phyloP scores from a whole-genome alignment of 2,113 vertebrate genomes.

The Hiodon alosoides region DNA sequence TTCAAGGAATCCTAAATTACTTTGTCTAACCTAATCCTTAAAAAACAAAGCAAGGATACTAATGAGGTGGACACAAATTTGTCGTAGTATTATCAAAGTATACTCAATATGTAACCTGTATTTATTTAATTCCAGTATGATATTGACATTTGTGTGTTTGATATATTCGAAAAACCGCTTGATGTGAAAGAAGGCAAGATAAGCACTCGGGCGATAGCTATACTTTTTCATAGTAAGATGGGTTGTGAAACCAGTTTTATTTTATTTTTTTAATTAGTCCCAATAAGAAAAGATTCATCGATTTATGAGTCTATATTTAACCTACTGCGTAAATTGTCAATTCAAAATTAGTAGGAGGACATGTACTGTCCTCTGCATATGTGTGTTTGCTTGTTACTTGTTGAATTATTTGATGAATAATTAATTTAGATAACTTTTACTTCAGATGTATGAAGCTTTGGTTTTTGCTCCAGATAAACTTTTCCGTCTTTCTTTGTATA shows the following conservation, averaged over 20 bases:
- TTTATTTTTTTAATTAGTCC: not conserved
- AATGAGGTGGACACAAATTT: not conserved
- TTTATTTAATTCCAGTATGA: not conserved
- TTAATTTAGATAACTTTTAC: conserved; percentile 6
- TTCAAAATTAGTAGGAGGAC: not conserved
- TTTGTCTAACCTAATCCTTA: not conserved
- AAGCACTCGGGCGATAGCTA: not conserved
- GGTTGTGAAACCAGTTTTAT: too few relatives aligned
- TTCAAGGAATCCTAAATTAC: not conserved
- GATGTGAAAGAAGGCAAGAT: not conserved
- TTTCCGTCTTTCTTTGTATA: conserved; percentile 54
- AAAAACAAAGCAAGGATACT: too few relatives aligned
- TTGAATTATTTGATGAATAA: conserved; percentile 1
- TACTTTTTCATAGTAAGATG: too few relatives aligned
- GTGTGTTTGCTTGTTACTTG: not conserved
- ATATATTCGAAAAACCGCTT: not conserved
- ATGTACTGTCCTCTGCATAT: not conserved
- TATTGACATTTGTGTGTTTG: not conserved
- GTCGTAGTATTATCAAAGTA: not conserved
- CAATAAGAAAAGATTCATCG: not conserved
- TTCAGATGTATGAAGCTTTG: conserved; percentile 4
- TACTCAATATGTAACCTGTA: not conserved
- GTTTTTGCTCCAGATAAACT: conserved; percentile 45
- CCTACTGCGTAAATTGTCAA: not conserved
- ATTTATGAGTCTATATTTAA: not conserved